phyloP scores from a whole-genome alignment of 2,113 vertebrate species.

The Melierax canorus region DNA sequence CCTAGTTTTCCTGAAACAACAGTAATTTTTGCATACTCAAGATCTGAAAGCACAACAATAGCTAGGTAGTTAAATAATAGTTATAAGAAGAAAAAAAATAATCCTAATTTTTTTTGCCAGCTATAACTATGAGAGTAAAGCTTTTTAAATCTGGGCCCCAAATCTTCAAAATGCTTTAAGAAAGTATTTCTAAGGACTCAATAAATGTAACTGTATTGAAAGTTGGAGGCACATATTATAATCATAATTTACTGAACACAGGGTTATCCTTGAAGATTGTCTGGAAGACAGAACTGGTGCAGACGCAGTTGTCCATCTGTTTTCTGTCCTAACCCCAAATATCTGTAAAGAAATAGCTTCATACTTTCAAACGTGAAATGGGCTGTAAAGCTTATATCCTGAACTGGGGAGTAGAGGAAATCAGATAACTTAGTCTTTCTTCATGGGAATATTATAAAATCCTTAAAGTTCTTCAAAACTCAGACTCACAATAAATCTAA shows the following conservation, averaged over 20 bases:
- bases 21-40: fast-evolving
- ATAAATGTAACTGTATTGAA: background rate
- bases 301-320: background rate
- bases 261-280: background rate
- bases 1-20: background rate
- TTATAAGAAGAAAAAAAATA: background rate
- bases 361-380: background rate
- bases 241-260: background rate
- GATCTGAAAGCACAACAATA: background rate
- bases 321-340: background rate
- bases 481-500: background rate
- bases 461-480: background rate
- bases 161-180: background rate
- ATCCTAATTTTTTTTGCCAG: background rate
- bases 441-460: background rate
- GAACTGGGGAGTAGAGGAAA: background rate
- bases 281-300: background rate
- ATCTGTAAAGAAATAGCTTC: background rate
- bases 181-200: background rate
- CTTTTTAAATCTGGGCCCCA: background rate
- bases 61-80: background rate
- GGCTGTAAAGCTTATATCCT: background rate
- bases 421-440: background rate
- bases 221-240: background rate
- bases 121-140: background rate